These are phyloP conservation scores for Drosophila repleta DNA, from an alignment of 1,140 invertebrate species.

Conservation along the genomic window DNA sequence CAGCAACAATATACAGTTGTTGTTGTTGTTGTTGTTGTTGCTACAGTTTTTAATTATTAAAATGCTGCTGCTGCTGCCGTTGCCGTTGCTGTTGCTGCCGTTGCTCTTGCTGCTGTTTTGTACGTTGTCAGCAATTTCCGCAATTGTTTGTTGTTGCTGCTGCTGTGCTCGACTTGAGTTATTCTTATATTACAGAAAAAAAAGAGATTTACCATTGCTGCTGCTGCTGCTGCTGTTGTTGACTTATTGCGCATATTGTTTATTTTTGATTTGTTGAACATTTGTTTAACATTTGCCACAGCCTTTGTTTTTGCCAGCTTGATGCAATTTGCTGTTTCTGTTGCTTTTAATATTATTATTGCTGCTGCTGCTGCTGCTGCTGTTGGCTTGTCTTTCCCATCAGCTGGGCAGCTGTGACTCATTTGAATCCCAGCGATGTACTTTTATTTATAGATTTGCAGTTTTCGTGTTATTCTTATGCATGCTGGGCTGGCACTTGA, in stretches of 20 bases:
- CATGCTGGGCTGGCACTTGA: slow-evolving; percentile 24
- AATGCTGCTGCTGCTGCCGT: slow-evolving; percentile 20
- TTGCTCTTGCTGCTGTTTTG: neutral
- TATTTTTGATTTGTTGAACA: slow-evolving; percentile 67
- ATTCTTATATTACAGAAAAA: slow-evolving; percentile 21
- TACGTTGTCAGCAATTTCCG: slow-evolving; percentile 2
- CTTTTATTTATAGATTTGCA: slow-evolving; percentile 67
- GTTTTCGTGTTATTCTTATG: slow-evolving; percentile 24
- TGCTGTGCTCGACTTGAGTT: slow-evolving; percentile 12
- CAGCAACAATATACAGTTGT: slow-evolving; percentile 2
- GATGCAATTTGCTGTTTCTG: slow-evolving; percentile 49
- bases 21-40: slow-evolving; percentile 12
- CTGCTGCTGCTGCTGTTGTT: slow-evolving; percentile 5
- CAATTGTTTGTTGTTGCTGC: slow-evolving; percentile 5
- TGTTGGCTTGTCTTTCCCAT: slow-evolving; percentile 30
- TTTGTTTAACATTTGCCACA: slow-evolving; percentile 71
- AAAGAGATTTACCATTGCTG: slow-evolving; percentile 13
- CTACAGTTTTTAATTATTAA: slow-evolving; percentile 68
- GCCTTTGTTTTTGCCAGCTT: slow-evolving; percentile 37
- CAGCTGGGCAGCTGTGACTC: slow-evolving; percentile 45
- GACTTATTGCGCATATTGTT: slow-evolving; percentile 65
- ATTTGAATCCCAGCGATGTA: slow-evolving; percentile 3
- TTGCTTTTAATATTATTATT: slow-evolving; percentile 43
- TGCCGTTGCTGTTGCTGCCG: slow-evolving; percentile 32
- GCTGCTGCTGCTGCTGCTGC: slow-evolving; percentile 11